Evolutionary conservation across 2,888 invertebrate genomes (phyloP), one percentile per base, ranked within the genome.

Genomic region (Leucania comma): DNA sequence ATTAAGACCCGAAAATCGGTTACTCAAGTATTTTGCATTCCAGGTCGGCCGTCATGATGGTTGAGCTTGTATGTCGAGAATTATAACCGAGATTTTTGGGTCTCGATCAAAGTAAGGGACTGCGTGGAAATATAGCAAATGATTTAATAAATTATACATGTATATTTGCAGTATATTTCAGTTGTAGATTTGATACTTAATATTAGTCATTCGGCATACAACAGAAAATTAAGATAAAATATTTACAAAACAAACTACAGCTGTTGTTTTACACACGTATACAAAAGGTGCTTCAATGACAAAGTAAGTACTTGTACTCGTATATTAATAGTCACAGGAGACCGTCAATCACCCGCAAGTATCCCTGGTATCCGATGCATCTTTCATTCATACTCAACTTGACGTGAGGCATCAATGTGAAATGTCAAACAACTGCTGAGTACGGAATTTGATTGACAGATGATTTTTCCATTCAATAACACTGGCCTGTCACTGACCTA

Each of bases 331-430:
- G 46, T 2, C 32, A 22, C 42, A 6, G n/a, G 62, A 68, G 69
- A 26, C 54, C 51, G 69, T 69, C 78, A 81, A 69, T 81, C 78
- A 76, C n/a, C 6, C 50, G 12, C 2, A 22, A 22, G 46, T 14
- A 81, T 48, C 61, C 10, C 10, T 38, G 77, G 0, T 12, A 76
- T 75, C 38, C 69, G 5, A 78, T 62, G 60, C 46, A 78, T 75
- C 53, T 76, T 51, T 62, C 77, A 78, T 81, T 81, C 78, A 76
- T 69, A 50, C 32, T 38, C 61, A 48, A 76, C 38, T 61, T 69
- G 77, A 76, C 61, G 59, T 48, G 50, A 22, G 51, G 32, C 57
- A 66, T 75, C 61, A 65, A 53, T 58, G 53, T 65, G 24, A 56
- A 22, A 48, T 61, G 38, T 68, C 57, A 65, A 61, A 17, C 53